Percentiles rank a stretch among this genome's conserved stretches.
Evolutionary conservation across 2,888 invertebrate species (phyloP).

Genomic region (Camponotus fellah): DNA sequence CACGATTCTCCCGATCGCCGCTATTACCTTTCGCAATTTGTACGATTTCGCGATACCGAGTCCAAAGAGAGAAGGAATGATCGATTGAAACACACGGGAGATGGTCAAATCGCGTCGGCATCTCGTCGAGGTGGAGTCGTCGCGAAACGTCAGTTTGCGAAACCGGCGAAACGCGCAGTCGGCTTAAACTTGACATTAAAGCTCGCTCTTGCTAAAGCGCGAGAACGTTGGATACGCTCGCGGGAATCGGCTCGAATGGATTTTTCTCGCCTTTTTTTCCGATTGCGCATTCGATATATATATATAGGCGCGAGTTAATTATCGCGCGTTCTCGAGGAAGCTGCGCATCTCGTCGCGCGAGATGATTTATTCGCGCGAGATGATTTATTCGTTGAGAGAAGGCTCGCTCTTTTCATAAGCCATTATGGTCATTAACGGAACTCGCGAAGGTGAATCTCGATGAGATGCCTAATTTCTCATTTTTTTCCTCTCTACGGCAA

Average conservation of each 20-base stretch:
- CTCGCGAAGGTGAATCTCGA: background rate
- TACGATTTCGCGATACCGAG: background rate
- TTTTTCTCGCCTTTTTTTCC: background rate
- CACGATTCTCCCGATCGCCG: constrained; percentile 10
- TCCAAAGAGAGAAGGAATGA: background rate
- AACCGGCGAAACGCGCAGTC: background rate
- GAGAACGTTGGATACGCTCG: background rate
- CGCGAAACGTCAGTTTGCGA: constrained; percentile 16
- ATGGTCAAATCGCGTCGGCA: background rate
- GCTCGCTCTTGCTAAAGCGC: background rate
- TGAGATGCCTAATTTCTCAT: background rate
- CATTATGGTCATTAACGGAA: background rate
- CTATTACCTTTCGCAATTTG: constrained; percentile 37
- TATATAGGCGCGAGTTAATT: background rate
- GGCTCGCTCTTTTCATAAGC: background rate
- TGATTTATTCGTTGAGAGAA: constrained; percentile 2
- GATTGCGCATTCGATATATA: background rate
- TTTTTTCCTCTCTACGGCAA: background rate
- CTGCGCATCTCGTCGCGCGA: background rate
- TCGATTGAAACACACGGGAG: background rate
- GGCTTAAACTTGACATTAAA: constrained; percentile 37
- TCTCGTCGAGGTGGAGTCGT: background rate
- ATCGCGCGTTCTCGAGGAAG: background rate
- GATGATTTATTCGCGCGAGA: background rate
- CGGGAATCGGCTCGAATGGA: background rate